Conservation (phyloP, 1,140 invertebrate genomes). For the Aleiodes sp. region DNA sequence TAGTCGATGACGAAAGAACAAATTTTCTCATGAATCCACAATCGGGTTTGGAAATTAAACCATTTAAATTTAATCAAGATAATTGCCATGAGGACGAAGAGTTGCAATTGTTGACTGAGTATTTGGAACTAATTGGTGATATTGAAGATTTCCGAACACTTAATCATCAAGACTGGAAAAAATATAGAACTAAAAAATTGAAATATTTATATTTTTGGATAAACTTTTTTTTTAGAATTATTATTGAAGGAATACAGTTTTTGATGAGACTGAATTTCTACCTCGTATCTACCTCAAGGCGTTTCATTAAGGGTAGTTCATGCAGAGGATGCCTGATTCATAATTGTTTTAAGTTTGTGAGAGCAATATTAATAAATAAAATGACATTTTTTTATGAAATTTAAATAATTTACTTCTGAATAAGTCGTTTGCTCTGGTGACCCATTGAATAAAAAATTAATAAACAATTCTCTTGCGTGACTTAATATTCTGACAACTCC, state of each 20-base stretch:
- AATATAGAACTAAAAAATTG: slow-evolving; percentile 66
- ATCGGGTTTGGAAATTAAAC: slow-evolving; percentile 88
- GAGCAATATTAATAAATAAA: neutral
- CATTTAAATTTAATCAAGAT: slow-evolving; percentile 89
- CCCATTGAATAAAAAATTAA: too few species aligned
- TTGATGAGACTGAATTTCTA: neutral
- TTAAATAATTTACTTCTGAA: too few species aligned
- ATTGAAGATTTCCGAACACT: slow-evolving; percentile 85
- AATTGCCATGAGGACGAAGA: slow-evolving; percentile 88
- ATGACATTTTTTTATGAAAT: neutral
- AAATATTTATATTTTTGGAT: neutral
- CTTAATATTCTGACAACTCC: too few species aligned
- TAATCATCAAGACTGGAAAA: slow-evolving; percentile 93
- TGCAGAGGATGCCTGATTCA: neutral
- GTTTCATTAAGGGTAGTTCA: neutral
- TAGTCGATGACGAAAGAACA: slow-evolving; percentile 96
- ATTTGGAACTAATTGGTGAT: slow-evolving; percentile 85
- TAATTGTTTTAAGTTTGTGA: neutral
- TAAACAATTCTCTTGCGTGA: too few species aligned
- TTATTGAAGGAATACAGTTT: neutral
- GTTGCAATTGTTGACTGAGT: slow-evolving; percentile 82
- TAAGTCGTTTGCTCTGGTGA: too few species aligned
- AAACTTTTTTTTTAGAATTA: neutral
- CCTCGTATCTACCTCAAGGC: neutral
- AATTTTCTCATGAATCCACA: slow-evolving; percentile 99